Conservation (phyloP, 2,888 invertebrate genomes). For the Chloroclystis v-ata region DNA sequence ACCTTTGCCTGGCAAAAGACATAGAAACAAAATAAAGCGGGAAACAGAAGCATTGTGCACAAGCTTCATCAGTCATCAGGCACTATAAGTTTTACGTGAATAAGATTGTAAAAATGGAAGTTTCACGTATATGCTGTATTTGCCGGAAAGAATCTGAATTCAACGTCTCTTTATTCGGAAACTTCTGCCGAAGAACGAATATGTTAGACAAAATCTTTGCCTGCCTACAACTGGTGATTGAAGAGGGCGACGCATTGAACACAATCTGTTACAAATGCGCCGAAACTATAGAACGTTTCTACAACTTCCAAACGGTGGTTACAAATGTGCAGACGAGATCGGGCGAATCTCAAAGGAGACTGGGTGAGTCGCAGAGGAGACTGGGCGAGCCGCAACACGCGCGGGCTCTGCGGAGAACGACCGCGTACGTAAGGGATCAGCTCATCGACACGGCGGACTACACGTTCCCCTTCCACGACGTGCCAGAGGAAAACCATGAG, state of each 20-base stretch:
- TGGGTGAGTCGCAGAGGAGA: constrained; percentile 56
- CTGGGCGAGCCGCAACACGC: constrained; percentile 33
- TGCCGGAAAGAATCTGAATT: constrained; percentile 62
- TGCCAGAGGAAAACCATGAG: constrained; percentile 49
- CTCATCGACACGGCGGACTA: constrained; percentile 57
- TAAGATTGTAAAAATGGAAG: constrained; percentile 42
- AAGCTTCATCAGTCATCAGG: too few relatives aligned
- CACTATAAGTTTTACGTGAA: too few relatives aligned
- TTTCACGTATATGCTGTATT: constrained; percentile 56
- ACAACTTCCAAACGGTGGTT: constrained; percentile 54
- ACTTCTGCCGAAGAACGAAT: constrained; percentile 49
- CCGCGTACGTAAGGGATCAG: constrained; percentile 58
- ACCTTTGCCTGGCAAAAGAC: too few relatives aligned
- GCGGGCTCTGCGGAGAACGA: constrained; percentile 41
- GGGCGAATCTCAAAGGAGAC: constrained; percentile 36
- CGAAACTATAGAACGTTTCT: constrained; percentile 57
- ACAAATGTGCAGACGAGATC: constrained; percentile 52
- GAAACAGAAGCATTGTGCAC: too few relatives aligned
- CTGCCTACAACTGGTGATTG: constrained; percentile 56
- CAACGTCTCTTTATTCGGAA: constrained; percentile 57
- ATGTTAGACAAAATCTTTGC: constrained; percentile 59
- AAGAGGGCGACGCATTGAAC: constrained; percentile 52
- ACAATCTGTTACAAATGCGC: constrained; percentile 65
- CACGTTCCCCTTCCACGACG: constrained; percentile 60
- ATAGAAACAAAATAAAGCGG: too few relatives aligned